Evolutionary conservation across 2,797 vertebrate species (phyloP).

Genomic region (Danio albolineatus): DNA sequence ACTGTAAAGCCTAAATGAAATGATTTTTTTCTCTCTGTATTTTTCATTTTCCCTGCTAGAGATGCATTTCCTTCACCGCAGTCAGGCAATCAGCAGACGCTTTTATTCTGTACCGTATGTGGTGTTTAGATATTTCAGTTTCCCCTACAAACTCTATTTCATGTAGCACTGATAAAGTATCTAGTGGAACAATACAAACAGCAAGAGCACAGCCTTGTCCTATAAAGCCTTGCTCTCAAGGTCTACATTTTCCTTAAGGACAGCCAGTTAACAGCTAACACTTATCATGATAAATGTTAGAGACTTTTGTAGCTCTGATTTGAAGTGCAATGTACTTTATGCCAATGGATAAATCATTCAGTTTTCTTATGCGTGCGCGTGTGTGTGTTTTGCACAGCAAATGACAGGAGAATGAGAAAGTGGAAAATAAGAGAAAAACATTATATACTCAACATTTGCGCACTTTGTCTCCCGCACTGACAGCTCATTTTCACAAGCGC

Average conservation of each 20-base stretch:
- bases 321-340: conserved; percentile 37
- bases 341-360: conserved; percentile 36
- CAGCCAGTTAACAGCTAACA: conserved; percentile 18
- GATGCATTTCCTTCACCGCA: not conserved
- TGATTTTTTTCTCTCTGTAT: not conserved
- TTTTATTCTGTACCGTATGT: not conserved
- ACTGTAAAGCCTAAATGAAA: conserved; percentile 18
- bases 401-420: conserved; percentile 2
- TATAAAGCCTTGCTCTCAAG: conserved; percentile 34
- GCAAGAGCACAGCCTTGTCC: conserved; percentile 41
- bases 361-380: not conserved
- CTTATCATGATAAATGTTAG: conserved; percentile 35
- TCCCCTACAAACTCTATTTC: not conserved
- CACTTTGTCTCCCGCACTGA: conserved; percentile 26
- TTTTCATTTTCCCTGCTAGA: not conserved
- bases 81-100: not conserved
- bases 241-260: conserved; percentile 48
- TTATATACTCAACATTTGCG: conserved; percentile 25
- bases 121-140: conserved; percentile 10
- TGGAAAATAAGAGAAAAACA: conserved; percentile 21
- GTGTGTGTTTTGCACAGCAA: not conserved
- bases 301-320: conserved; percentile 13
- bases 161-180: conserved; percentile 24
- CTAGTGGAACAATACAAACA: conserved; percentile 21
- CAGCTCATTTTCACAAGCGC: conserved; percentile 22